Percentiles rank a stretch among this genome's conserved stretches.
Conservation (phyloP, 2,888 invertebrate species). For the Deilephila porcellus region DNA sequence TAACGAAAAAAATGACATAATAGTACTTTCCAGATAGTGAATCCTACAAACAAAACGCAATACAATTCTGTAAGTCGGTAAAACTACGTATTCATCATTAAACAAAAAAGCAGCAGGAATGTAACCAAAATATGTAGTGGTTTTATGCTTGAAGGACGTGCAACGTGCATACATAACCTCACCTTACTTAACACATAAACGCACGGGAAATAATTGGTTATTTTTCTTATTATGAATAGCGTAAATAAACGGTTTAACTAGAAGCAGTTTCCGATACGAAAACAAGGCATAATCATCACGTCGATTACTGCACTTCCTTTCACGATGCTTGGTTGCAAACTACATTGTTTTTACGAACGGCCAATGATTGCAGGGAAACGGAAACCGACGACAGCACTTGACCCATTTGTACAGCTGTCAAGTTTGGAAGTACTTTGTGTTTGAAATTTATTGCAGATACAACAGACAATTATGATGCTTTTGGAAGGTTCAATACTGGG, state of each 20-base stretch:
- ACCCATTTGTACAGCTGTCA: slow-evolving; percentile 4
- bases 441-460: background rate
- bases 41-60: no score
- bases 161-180: slow-evolving; percentile 1
- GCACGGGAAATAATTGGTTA: background rate
- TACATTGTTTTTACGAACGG: slow-evolving; percentile 51
- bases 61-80: no score
- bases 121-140: background rate
- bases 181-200: slow-evolving; percentile 13
- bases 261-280: slow-evolving; percentile 52
- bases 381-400: slow-evolving; percentile 21
- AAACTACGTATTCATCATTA: no score
- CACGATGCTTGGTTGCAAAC: slow-evolving; percentile 45
- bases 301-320: slow-evolving; percentile 57
- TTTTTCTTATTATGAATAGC: slow-evolving; percentile 21
- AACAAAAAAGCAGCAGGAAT: no score
- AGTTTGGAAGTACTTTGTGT: background rate
- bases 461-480: background rate
- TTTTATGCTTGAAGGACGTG: background rate
- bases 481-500: background rate
- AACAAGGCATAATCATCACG: slow-evolving; percentile 55
- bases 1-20: no score
- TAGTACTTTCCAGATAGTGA: no score
- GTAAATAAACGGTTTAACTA: slow-evolving; percentile 19
- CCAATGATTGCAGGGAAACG: slow-evolving; percentile 27